phyloP scores from a whole-genome alignment of 37 sponge, comb jelly and placozoan species.

The Beroe forskalii region DNA sequence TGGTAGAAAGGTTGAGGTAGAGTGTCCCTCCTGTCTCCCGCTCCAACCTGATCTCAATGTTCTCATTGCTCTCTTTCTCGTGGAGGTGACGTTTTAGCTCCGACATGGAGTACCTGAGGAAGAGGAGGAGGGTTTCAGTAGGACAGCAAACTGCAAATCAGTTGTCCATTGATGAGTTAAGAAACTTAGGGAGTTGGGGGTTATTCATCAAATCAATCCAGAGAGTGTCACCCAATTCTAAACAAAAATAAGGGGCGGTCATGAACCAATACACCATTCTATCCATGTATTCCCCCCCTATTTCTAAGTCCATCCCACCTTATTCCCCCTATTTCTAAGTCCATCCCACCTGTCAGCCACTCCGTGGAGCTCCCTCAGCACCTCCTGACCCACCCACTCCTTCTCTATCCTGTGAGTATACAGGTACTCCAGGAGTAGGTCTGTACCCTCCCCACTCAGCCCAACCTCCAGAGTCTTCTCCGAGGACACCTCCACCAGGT shows the following conservation, averaged over 20 bases:
- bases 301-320: no score
- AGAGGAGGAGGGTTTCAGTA: no score
- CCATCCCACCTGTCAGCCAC: conserved; percentile 11
- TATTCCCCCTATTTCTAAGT: no score
- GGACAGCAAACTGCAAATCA: no score
- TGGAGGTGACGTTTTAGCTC: conserved; percentile 21
- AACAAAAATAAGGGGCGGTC: no score
- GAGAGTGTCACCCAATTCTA: no score
- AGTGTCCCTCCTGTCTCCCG: background rate
- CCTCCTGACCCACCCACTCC: background rate
- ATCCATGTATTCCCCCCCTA: no score
- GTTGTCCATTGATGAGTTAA: no score
- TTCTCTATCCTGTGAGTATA: background rate
- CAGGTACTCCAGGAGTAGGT: background rate
- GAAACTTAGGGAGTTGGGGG: no score
- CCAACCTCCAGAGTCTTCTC: background rate
- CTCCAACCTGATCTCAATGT: background rate
- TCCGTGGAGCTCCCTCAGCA: conserved; percentile 10
- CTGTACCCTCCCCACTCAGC: background rate
- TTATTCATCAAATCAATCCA: no score
- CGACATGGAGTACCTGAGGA: background rate
- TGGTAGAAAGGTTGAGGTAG: background rate
- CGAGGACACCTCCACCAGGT: background rate
- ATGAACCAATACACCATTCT: no score
- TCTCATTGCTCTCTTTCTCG: conserved; percentile 28